phyloP scores from a whole-genome alignment of 2,797 vertebrate genomes.

The Sebastolobus alascanus region DNA sequence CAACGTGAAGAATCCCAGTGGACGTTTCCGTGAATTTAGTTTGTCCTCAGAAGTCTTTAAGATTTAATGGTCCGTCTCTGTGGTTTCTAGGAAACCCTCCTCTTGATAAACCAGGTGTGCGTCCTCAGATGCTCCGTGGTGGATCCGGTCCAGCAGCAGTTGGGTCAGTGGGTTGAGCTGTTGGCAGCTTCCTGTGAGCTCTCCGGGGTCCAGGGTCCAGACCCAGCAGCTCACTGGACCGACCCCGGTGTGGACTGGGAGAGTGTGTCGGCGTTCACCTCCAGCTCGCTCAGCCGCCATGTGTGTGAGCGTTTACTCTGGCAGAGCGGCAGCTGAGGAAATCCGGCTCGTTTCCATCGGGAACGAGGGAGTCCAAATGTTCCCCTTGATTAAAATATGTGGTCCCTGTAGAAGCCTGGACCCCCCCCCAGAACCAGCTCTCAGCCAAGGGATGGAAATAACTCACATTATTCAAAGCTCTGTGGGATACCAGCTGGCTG shows the following conservation, averaged over 20 bases:
- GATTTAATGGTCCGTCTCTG: not conserved
- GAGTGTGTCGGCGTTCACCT: not conserved
- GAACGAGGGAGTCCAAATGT: conserved; percentile 20
- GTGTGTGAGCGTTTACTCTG: conserved; percentile 33
- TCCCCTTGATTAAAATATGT: conserved; percentile 31
- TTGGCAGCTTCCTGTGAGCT: not conserved
- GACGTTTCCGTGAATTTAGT: too few species aligned
- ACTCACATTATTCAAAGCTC: conserved; percentile 55
- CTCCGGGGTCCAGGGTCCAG: conserved; percentile 9
- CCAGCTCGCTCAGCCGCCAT: too few species aligned
- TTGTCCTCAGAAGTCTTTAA: not conserved
- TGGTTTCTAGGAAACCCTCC: conserved; percentile 4
- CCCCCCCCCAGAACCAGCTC: not conserved
- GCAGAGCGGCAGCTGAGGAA: conserved; percentile 39
- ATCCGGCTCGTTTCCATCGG: conserved; percentile 37
- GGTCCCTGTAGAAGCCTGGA: not conserved
- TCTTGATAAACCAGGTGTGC: conserved; percentile 13
- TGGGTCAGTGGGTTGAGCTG: conserved; percentile 12
- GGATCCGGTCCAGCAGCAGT: conserved; percentile 12
- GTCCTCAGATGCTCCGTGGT: conserved; percentile 44
- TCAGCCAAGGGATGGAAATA: conserved; percentile 54
- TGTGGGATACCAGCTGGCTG: conserved; percentile 49
- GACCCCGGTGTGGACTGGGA: conserved; percentile 3
- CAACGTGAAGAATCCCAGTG: too few species aligned
- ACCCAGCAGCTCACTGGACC: not conserved